phyloP scores from a whole-genome alignment of 2,888 invertebrate genomes.

The Theodoxus fluviatilis region DNA sequence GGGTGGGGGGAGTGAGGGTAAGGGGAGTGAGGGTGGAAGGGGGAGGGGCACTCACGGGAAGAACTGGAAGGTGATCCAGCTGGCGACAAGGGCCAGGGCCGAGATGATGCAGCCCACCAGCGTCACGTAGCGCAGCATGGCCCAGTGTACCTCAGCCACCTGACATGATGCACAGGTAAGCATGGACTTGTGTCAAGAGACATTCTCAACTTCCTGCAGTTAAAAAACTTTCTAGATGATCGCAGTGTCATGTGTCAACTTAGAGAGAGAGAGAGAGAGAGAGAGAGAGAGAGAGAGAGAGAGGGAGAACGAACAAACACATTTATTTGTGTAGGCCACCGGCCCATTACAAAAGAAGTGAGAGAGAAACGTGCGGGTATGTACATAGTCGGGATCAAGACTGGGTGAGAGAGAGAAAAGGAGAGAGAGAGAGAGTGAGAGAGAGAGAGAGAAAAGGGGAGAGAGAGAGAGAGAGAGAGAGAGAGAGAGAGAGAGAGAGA shows the following conservation, averaged over 20 bases:
- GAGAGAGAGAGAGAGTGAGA: not conserved
- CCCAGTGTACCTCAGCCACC: constrained; percentile 41
- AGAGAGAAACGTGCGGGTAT: too few relatives aligned
- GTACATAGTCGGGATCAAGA: not conserved
- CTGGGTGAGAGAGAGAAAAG: not conserved
- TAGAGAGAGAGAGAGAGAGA: not conserved
- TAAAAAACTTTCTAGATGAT: too few relatives aligned
- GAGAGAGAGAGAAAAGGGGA: not conserved
- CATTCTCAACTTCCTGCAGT: too few relatives aligned
- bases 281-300: not conserved
- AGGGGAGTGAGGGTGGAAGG: not conserved
- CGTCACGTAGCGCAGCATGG: constrained; percentile 45
- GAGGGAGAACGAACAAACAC: not conserved
- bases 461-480: not conserved
- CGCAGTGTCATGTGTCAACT: too few relatives aligned
- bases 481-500: not conserved
- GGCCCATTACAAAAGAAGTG: too few relatives aligned
- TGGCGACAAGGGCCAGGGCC: constrained; percentile 45
- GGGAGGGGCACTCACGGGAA: constrained; percentile 41
- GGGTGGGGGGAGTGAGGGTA: too few relatives aligned
- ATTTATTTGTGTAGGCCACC: not conserved
- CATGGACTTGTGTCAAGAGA: not conserved
- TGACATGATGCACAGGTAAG: constrained; percentile 31
- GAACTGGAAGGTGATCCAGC: constrained; percentile 53
- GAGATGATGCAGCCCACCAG: constrained; percentile 55